Conservation (phyloP, 2,797 vertebrate species). For the Lemur catta region DNA sequence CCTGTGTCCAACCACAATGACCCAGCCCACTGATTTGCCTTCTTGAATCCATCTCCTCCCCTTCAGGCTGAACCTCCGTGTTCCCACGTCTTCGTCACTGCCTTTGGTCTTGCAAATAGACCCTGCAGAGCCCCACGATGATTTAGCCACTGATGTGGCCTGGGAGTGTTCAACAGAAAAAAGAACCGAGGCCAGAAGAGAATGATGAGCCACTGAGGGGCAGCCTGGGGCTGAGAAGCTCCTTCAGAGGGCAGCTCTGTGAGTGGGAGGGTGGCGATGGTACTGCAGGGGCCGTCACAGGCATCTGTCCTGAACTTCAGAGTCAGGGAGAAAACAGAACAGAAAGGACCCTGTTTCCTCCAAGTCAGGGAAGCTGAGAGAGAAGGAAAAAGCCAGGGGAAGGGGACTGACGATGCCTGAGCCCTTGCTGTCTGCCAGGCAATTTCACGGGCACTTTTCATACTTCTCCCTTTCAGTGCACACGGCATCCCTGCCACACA, state of each 20-base stretch:
- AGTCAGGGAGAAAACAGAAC: neutral
- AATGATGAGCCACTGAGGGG: neutral
- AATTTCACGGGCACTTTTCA: neutral
- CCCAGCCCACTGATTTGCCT: neutral
- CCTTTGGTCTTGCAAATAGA: neutral
- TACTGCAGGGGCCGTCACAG: neutral
- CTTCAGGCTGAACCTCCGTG: neutral
- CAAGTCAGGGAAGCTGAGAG: neutral
- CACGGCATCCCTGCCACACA: neutral
- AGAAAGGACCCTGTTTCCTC: neutral
- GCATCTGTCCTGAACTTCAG: neutral
- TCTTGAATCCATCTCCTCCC: neutral
- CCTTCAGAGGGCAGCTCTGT: neutral
- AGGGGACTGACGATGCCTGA: neutral
- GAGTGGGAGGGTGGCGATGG: neutral
- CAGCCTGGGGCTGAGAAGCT: neutral
- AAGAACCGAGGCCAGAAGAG: neutral
- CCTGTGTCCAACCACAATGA: neutral
- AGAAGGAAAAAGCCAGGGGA: neutral
- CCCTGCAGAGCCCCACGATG: neutral
- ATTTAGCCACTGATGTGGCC: neutral
- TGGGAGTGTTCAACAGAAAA: neutral
- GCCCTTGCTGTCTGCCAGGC: neutral
- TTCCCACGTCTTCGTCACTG: neutral
- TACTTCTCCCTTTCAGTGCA: neutral